phyloP scores from a whole-genome alignment of 2,888 invertebrate genomes.

The Serrognathus titanus region DNA sequence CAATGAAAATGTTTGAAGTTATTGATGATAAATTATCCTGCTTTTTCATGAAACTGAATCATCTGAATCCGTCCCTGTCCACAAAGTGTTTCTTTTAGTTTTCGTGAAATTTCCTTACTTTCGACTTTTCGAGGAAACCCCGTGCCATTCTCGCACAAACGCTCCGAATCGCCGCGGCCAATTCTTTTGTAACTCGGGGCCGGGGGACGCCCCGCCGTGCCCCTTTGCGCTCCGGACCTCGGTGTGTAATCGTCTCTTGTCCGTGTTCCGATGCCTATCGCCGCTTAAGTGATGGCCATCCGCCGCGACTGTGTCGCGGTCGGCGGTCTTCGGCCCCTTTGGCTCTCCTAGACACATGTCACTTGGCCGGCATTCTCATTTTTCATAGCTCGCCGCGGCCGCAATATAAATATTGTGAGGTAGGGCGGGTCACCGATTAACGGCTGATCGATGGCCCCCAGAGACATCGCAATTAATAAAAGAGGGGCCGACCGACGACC shows the following conservation, averaged over 20 bases:
- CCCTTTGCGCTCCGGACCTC: no score
- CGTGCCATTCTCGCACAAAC: no score
- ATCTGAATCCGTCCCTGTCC: no score
- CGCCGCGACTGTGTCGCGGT: constrained; percentile 8
- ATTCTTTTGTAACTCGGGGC: no score
- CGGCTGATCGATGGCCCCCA: constrained; percentile 37
- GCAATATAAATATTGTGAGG: constrained; percentile 46
- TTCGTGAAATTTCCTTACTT: no score
- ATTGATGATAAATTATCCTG: no score
- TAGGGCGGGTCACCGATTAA: constrained; percentile 32
- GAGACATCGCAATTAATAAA: constrained; percentile 31
- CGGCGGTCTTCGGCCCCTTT: constrained; percentile 15
- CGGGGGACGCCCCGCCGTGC: no score
- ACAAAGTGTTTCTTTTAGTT: no score
- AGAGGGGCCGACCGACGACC: background rate
- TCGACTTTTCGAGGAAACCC: no score
- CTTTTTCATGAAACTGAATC: no score
- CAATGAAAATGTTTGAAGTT: no score
- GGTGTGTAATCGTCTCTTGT: background rate
- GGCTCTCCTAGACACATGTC: constrained; percentile 14
- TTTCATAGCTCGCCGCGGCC: constrained; percentile 22
- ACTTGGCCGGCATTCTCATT: constrained; percentile 18
- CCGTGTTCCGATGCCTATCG: constrained; percentile 2
- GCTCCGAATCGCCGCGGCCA: no score
- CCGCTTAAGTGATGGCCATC: constrained; percentile 5